Percentiles rank a stretch among this genome's conserved stretches.
These are phyloP conservation scores for Climacteris rufus DNA, from an alignment of 2,113 vertebrate species.

Conservation along the genomic window DNA sequence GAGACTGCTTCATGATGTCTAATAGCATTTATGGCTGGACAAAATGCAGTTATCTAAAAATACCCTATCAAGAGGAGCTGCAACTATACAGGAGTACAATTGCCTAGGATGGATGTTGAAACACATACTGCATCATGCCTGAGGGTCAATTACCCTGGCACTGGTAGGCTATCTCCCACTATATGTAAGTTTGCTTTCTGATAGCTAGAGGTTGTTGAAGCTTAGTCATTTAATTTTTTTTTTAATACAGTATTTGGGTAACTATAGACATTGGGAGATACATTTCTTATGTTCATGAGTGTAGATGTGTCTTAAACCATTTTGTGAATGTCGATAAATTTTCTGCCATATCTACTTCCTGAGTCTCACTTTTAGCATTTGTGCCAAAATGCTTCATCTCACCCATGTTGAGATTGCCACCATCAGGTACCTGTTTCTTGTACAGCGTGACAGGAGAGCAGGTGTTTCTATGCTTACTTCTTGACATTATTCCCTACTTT, in stretches of 20 bases:
- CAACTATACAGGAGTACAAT: neutral
- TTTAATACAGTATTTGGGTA: neutral
- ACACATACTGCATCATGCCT: neutral
- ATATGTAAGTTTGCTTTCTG: neutral
- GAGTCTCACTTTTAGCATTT: neutral
- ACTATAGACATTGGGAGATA: neutral
- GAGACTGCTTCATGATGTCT: accelerated
- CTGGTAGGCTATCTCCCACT: neutral
- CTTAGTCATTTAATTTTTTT: neutral
- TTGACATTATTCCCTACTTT: neutral
- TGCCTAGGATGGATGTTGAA: neutral
- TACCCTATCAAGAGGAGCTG: neutral
- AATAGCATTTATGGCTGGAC: neutral
- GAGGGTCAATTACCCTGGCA: neutral
- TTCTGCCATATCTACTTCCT: neutral
- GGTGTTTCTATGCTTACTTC: neutral
- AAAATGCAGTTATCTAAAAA: neutral
- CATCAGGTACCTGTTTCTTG: neutral
- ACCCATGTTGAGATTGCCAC: neutral
- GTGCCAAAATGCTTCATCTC: neutral
- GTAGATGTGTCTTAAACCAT: neutral
- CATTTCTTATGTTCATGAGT: accelerated
- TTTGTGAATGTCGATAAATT: neutral
- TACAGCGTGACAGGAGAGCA: neutral
- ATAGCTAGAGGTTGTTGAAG: neutral